phyloP scores from a whole-genome alignment of 2,888 invertebrate species.

The Eristalis intricaria region DNA sequence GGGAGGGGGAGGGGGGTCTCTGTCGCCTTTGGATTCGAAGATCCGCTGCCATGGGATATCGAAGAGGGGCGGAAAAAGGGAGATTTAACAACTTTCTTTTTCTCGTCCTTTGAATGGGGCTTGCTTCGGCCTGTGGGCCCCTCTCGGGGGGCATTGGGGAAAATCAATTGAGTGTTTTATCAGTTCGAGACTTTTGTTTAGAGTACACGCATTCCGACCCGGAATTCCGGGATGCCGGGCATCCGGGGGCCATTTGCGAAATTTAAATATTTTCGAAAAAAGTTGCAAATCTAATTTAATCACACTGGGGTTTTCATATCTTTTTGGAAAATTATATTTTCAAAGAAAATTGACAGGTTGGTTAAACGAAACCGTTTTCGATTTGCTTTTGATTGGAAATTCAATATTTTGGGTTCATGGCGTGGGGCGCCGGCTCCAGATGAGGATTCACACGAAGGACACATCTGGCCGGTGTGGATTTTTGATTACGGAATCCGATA shows the following conservation, averaged over 20 bases:
- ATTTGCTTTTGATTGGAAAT: constrained; percentile 42
- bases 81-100: constrained; percentile 29
- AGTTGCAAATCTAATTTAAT: constrained; percentile 49
- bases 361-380: constrained; percentile 8
- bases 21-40: constrained; percentile 13
- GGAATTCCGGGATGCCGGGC: neutral
- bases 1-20: neutral
- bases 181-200: constrained; percentile 10
- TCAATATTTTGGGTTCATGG: constrained; percentile 18
- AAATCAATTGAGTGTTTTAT: constrained; percentile 42
- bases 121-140: neutral
- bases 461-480: constrained; percentile 26
- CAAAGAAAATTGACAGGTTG: constrained; percentile 21
- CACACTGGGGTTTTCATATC: neutral
- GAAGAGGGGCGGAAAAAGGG: constrained; percentile 2
- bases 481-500: neutral
- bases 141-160: neutral
- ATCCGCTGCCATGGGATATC: constrained; percentile 22
- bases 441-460: neutral
- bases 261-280: constrained; percentile 34
- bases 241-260: neutral
- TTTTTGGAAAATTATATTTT: constrained; percentile 7
- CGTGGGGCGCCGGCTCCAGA: neutral
- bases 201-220: constrained; percentile 9
- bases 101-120: neutral